Percentiles rank a stretch among this genome's conserved stretches.
Evolutionary conservation across 2,797 vertebrate genomes (phyloP).

Genomic region (Nannoperca obscura): DNA sequence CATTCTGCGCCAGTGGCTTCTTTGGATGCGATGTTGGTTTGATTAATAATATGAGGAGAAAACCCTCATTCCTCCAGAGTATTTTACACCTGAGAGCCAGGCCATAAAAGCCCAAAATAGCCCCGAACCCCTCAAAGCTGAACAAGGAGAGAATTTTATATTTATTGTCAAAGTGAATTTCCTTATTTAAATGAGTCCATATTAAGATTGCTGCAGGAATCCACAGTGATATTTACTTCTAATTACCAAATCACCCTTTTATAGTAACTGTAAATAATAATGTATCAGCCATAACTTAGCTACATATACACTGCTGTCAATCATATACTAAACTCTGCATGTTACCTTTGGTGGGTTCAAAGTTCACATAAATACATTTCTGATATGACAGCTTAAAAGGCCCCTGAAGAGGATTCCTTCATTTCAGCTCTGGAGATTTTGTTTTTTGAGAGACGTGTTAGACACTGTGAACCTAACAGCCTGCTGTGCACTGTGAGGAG

Average conservation of each 20-base stretch:
- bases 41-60: conserved; percentile 70
- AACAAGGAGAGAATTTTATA: conserved; percentile 42
- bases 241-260: conserved; percentile 8
- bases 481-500: conserved; percentile 59
- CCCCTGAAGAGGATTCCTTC: conserved; percentile 25
- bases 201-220: conserved; percentile 19
- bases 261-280: background rate
- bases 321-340: conserved; percentile 21
- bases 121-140: conserved; percentile 40
- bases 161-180: conserved; percentile 38
- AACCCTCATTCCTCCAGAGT: conserved; percentile 54
- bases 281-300: background rate
- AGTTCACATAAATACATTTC: conserved; percentile 37
- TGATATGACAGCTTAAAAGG: conserved; percentile 29
- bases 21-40: conserved; percentile 73
- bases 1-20: conserved; percentile 50
- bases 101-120: conserved; percentile 63
- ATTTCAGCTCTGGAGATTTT: conserved; percentile 17
- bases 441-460: background rate
- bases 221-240: conserved; percentile 10
- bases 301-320: conserved; percentile 15
- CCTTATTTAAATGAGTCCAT: conserved; percentile 11
- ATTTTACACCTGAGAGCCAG: conserved; percentile 62
- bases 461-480: conserved; percentile 42
- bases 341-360: background rate